Conservation (phyloP, 1,140 invertebrate genomes). For the Drosophila parvula region DNA sequence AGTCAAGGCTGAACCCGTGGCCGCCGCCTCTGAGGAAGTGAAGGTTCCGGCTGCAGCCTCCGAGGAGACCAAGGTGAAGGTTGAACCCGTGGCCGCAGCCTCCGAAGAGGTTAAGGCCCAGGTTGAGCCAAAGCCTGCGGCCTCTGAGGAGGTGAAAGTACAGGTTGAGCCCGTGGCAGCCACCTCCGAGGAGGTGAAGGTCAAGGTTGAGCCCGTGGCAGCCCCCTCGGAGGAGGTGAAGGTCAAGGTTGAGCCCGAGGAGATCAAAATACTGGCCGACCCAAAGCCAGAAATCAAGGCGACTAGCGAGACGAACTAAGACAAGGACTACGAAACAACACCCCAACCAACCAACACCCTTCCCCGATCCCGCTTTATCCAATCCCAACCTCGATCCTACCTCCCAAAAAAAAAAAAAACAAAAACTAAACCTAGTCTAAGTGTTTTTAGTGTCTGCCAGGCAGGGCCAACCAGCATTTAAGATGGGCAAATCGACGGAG, state of each 20-base stretch:
- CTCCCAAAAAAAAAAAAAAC: constrained; percentile 33
- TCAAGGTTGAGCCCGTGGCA: constrained; percentile 20
- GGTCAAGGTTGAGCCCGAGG: constrained; percentile 22
- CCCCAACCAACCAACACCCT: constrained; percentile 23
- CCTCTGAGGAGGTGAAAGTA: constrained; percentile 26
- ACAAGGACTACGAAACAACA: constrained; percentile 32
- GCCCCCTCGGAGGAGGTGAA: constrained; percentile 29
- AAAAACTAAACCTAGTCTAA: constrained; percentile 52
- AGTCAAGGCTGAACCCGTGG: constrained; percentile 23
- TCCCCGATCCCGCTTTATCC: constrained; percentile 50
- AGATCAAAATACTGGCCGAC: constrained; percentile 26
- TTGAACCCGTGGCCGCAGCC: constrained; percentile 30
- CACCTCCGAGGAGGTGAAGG: constrained; percentile 23
- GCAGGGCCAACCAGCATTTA: constrained; percentile 46
- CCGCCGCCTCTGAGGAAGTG: constrained; percentile 23
- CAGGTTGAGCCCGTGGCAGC: constrained; percentile 18
- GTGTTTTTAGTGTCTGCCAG: constrained; percentile 52
- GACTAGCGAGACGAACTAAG: constrained; percentile 63
- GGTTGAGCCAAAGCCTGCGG: constrained; percentile 24
- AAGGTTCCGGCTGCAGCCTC: constrained; percentile 8
- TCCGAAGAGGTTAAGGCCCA: constrained; percentile 29
- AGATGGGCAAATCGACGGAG: constrained; percentile 32
- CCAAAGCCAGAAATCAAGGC: constrained; percentile 40
- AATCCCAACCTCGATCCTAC: constrained; percentile 40
- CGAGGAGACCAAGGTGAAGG: constrained; percentile 23